Conservation (phyloP, 2,113 vertebrate genomes). For the Vimba vimba region DNA sequence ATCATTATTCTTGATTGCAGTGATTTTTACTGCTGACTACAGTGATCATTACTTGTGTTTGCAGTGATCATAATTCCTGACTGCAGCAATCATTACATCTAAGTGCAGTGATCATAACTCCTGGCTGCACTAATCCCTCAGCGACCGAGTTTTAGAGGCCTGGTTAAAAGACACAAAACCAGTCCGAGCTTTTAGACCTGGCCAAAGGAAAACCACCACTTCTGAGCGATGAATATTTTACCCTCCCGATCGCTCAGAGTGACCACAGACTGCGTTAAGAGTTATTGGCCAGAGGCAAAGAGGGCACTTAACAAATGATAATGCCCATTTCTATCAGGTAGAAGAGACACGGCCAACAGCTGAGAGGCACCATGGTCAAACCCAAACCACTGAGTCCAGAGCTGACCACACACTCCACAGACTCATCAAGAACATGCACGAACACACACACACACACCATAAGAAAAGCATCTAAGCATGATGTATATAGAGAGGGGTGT, state of each 20-base stretch:
- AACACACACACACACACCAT: slow-evolving; percentile 4
- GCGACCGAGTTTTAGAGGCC: slow-evolving; percentile 52
- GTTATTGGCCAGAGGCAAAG: slow-evolving; percentile 79
- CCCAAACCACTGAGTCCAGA: slow-evolving; percentile 71
- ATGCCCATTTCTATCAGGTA: slow-evolving; percentile 76
- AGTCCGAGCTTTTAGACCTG: slow-evolving; percentile 76
- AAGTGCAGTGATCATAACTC: slow-evolving; percentile 66
- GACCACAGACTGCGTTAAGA: slow-evolving; percentile 83
- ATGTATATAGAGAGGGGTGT: neutral
- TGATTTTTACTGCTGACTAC: slow-evolving; percentile 34
- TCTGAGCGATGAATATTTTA: slow-evolving; percentile 81
- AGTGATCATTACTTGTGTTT: slow-evolving; percentile 63
- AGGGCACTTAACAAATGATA: slow-evolving; percentile 84
- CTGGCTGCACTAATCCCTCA: neutral
- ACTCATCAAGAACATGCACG: slow-evolving; percentile 6
- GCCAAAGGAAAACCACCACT: slow-evolving; percentile 81
- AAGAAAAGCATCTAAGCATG: slow-evolving; percentile 23
- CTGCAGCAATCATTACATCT: slow-evolving; percentile 65
- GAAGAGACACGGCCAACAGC: slow-evolving; percentile 66
- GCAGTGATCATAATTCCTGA: slow-evolving; percentile 63
- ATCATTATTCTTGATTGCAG: neutral
- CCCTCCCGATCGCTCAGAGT: slow-evolving; percentile 79
- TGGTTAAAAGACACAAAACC: slow-evolving; percentile 80
- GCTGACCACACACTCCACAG: slow-evolving; percentile 75
- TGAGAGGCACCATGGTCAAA: slow-evolving; percentile 70